These are phyloP conservation scores for Garrulus glandarius DNA, from an alignment of 2,797 vertebrate genomes.

Conservation along the genomic window DNA sequence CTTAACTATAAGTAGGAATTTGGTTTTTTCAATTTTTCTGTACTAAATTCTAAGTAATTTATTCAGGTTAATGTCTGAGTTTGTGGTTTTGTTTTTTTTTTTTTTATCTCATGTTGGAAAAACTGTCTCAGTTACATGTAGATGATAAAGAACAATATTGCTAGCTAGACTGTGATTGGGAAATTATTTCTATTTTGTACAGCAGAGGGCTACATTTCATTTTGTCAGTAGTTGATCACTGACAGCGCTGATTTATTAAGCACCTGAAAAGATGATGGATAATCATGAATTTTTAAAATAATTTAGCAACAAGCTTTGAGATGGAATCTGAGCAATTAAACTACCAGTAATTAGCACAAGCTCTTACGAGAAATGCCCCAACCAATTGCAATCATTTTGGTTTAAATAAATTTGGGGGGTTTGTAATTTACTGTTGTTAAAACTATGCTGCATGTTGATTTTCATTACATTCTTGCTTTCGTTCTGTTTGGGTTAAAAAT, in stretches of 20 bases:
- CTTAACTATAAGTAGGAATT: neutral
- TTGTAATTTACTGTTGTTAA: neutral
- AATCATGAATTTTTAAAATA: neutral
- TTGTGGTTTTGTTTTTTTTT: neutral
- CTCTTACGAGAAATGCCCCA: neutral
- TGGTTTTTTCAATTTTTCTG: neutral
- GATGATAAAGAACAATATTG: neutral
- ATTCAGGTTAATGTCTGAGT: neutral
- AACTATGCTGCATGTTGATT: neutral
- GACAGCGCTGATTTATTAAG: neutral
- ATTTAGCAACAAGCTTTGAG: neutral
- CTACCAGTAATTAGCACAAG: neutral
- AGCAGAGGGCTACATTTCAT: constrained; percentile 49
- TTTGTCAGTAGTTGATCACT: neutral
- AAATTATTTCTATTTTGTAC: constrained; percentile 44
- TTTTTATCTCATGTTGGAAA: neutral
- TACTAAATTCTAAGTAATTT: neutral
- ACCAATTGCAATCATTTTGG: neutral
- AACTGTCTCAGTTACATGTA: neutral
- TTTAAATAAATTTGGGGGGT: neutral
- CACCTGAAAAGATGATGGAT: neutral
- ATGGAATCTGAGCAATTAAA: neutral
- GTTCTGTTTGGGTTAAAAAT: neutral
- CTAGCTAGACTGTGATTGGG: neutral
- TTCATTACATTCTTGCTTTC: neutral